Conservation (phyloP, 2,888 invertebrate genomes). For the Coenonympha arcania region DNA sequence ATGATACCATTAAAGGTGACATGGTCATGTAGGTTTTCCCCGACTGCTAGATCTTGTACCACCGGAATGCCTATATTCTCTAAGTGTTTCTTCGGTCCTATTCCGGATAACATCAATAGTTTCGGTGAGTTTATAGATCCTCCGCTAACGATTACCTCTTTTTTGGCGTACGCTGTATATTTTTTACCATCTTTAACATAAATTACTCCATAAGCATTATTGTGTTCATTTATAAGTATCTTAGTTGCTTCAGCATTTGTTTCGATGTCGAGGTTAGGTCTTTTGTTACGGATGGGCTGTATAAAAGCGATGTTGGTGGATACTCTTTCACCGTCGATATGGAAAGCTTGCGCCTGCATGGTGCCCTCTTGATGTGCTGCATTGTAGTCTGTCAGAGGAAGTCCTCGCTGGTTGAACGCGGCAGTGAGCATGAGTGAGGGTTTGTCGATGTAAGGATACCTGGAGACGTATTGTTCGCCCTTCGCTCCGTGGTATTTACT, state of each 20-base stretch:
- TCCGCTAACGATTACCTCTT: slow-evolving; percentile 51
- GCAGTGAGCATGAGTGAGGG: slow-evolving; percentile 70
- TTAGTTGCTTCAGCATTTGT: slow-evolving; percentile 69
- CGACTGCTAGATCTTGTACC: slow-evolving; percentile 48
- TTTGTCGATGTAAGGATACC: slow-evolving; percentile 74
- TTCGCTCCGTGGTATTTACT: slow-evolving; percentile 72
- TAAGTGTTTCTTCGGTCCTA: slow-evolving; percentile 50
- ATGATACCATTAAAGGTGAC: slow-evolving; percentile 61
- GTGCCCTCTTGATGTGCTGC: slow-evolving; percentile 70
- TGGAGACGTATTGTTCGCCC: slow-evolving; percentile 76
- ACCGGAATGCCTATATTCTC: slow-evolving; percentile 40
- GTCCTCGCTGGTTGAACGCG: slow-evolving; percentile 74
- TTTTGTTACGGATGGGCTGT: slow-evolving; percentile 73
- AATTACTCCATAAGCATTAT: slow-evolving; percentile 46
- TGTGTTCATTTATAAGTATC: slow-evolving; percentile 69
- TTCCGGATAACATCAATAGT: slow-evolving; percentile 54
- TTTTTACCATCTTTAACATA: slow-evolving; percentile 35
- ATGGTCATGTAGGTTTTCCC: slow-evolving; percentile 58
- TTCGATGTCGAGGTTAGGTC: slow-evolving; percentile 66
- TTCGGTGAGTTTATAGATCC: slow-evolving; percentile 53
- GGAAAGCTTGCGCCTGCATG: slow-evolving; percentile 73
- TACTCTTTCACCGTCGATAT: slow-evolving; percentile 70
- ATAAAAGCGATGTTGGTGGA: slow-evolving; percentile 79
- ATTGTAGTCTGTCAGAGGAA: slow-evolving; percentile 73
- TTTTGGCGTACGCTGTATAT: slow-evolving; percentile 43